Base-by-base conservation (phyloP, 2,797 vertebrate genomes). In the Microctenopoma stevenorrisi region DNA sequence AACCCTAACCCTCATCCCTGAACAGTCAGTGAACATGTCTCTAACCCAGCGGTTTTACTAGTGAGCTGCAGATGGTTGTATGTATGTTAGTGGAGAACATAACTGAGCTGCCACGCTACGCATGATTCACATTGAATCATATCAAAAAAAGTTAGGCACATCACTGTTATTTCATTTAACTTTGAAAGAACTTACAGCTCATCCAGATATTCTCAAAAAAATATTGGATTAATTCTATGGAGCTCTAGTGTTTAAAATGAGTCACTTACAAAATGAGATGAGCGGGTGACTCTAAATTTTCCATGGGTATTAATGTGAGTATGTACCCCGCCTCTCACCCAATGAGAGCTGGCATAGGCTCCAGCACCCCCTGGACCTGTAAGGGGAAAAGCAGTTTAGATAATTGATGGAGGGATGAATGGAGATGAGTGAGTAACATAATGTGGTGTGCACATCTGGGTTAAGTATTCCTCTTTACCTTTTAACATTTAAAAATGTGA, bases 21-120 rank as follows among this genome's bases (percentile, higher is more conserved):
- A 78, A 64, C 33, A 63, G 44, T 48, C 48, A 38, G 59, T 50
- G 9, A 35, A 35, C 33, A 64, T 53, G 35, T 3, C 6, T 46
- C 35, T 48, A 64, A 70, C 55, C 30, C 33, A 30, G 47, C 38
- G 37, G 7, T 64, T 76, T 83, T 28, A 40, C 35, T 30, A 38
- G 48, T 67, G 44, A 47, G 44, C 51, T 7, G 40, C 44, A 43
- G 28, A 74, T n/a, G 46, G 6, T 3, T 62, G 15, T 18, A 26
- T 37, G 33, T 33, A 6, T 38, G 18, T 43, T 56, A 40, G 42
- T 5, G 25, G 40, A 35, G 33, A 51, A 7, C 33, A 15, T 22
- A 40, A 30, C 16, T 28, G 42, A 26, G 26, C 12, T 50, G 25
- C 44, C n/a, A 18, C 44, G 10, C 15, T 7, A 2, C n/a, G 16